Base-by-base conservation (phyloP, 2,797 vertebrate genomes). In the Geotrypetes seraphini region DNA sequence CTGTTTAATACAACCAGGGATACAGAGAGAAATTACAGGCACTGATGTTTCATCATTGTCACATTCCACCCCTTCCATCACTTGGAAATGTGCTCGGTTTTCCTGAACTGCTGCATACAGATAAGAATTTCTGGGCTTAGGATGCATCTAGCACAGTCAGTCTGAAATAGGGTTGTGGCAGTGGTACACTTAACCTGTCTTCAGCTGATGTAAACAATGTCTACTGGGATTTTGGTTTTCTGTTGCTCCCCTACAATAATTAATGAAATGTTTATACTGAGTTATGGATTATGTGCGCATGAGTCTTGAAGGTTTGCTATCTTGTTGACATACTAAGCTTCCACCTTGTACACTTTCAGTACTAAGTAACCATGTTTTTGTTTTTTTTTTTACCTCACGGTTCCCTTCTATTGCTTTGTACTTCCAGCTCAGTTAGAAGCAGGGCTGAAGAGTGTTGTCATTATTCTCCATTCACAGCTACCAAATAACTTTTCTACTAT, bases 1-100 rank as follows among this genome's bases (percentile, higher is more conserved):
- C 11, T 37, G 13, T 41, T 31, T 48, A 50, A 54, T 41, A 48
- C 29, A 48, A 16, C 26, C 31, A 40, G 22, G 28, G 21, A 33
- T 20, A 28, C 23, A 9, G 11, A 53, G 31, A 15, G 35, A 51
- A 68, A 52, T 33, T 1, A 7, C 1, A 28, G 19, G 19, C 22
- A 39, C 10, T 19, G 19, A 41, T 38, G 21, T 4, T 54, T 47
- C 14, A 40, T 22, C 33, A 40, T 5, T 25, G 39, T 17, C 31
- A 20, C 21, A 50, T 35, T 39, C 22, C 33, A 18, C 3, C n/a
- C n/a, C 7, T 25, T 22, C 31, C 33, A 18, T 10, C 16, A 26
- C 12, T 18, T 23, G 29, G 27, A 36, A 33, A 10, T 44, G 22
- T 16, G 43, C 23, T 40, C 19, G 33, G 31, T 43, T 52, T 56